A percentile compares a stretch with the other conserved stretches of the same genome.
Evolutionary conservation across 2,888 invertebrate genomes (phyloP).

Genomic region (Morinoia aosen): DNA sequence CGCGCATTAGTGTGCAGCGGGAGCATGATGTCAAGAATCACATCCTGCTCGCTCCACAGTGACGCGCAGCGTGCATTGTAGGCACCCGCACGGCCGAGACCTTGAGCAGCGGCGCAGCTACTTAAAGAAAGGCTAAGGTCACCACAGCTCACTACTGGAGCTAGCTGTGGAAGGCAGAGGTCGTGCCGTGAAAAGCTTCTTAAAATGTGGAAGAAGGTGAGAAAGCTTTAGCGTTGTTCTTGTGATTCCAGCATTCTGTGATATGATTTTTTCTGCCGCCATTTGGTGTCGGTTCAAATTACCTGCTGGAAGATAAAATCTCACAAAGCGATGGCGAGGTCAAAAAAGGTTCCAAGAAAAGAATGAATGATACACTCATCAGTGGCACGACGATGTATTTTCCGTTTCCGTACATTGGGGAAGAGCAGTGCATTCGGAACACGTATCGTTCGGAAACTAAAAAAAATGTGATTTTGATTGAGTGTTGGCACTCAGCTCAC

Average conservation of each 20-base stretch:
- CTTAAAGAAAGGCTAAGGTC: background rate
- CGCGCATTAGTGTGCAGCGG: background rate
- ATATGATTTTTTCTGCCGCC: background rate
- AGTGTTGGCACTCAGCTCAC: background rate
- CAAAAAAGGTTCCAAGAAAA: background rate
- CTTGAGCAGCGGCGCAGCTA: background rate
- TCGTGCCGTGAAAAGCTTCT: background rate
- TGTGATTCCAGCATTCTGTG: background rate
- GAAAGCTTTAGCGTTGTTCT: background rate
- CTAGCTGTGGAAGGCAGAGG: too few species aligned
- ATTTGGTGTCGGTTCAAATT: too few species aligned
- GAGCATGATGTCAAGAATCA: background rate
- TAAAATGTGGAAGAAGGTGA: constrained; percentile 2
- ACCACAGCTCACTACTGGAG: background rate
- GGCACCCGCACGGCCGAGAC: background rate
- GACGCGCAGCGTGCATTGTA: too few species aligned
- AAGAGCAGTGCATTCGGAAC: background rate
- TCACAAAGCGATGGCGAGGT: background rate
- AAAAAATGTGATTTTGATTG: background rate
- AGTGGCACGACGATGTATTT: background rate
- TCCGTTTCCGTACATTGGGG: too few species aligned
- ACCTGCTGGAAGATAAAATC: background rate
- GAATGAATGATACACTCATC: background rate
- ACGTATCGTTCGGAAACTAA: background rate
- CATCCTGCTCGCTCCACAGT: too few species aligned